Evolutionary conservation across 1,140 invertebrate genomes (phyloP), one percentile per base, ranked within the genome.

Genomic region (Brachionus asplanchnoidis): DNA sequence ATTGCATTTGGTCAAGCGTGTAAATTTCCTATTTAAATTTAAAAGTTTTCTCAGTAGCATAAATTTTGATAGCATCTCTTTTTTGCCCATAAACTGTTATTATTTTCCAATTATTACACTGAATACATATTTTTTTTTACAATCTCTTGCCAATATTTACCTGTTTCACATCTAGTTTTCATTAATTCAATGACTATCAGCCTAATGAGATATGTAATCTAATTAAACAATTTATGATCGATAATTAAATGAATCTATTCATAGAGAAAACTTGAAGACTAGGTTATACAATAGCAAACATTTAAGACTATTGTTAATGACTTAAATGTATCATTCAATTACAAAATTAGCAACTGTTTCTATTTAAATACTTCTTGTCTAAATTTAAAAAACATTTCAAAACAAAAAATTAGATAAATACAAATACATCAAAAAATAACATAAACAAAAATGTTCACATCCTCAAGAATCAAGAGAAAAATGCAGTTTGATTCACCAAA

Each of bases 171-270:
- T 60, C 53, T 60, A 60, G 53, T 20, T 9, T 60, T 60, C 53
- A 60, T 32, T 68, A 68, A 68, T 68, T 68, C n/a, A 32, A 68
- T 32, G 26, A 40, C 3, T 68, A 68, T 68, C 26, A 28, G 11
- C 26, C 66, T 32, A 68, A 68, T 68, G 32, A 40, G 66, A 32
- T 40, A 68, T 68, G 66, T 68, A 68, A 68, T 68, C 32, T 68
- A 68, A 68, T 68, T 68, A 68, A 68, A 68, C 66, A 68, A 68
- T 68, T 68, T 32, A 68, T 68, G n/a, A 68, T 32, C 32, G 28
- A 68, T 32, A 32, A 28, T 68, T 68, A 68, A 28, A 28, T 68
- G 66, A 32, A 60, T 60, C 17, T 60, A 23, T 60, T 17, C 17
- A 20, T 60, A 60, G 8, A 20, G 8, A n/a, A 7, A 60, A 60